Evolutionary conservation across 1,140 invertebrate genomes (phyloP), one percentile per base, ranked within the genome.

Genomic region (Sinonovacula constricta): DNA sequence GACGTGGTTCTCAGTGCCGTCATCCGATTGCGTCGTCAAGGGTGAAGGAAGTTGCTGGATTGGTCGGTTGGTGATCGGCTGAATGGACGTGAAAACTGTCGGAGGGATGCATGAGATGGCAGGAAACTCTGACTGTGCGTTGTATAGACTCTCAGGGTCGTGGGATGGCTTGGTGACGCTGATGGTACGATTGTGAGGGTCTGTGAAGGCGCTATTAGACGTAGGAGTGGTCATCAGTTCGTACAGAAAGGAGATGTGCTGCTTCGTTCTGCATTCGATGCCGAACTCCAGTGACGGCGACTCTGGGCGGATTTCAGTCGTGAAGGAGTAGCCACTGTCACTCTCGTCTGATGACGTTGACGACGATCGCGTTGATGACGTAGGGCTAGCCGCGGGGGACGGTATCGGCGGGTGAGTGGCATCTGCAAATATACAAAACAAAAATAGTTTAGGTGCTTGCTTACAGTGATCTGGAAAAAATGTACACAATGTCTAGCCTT

Each of bases 161-260:
- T 60, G 26, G 26, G 60, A 63, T 36, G 62, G 39, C 36, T 53
- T 45, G 31, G 57, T 45, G 30, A 69, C 56, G 75, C 70, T 66
- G 45, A 63, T 63, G n/a, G 74, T 10, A n/a, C 18, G 63, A 26
- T 57, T 30, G 28, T 34, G 26, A 33, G 28, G 62, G 65, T 78
- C 75, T 28, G 62, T 69, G 56, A 53, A 69, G 18, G 39, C 12
- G 1, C 57, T 30, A 1, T 39, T 53, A 2, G 72, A 10, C 54
- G 54, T 54, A 15, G 26, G 69, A 15, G 24, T 62, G 75, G 75
- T 69, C 75, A 78, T 78, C 34, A 78, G 59, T 22, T 78, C 75
- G 39, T 78, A 78, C 10, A 78, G 56, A 30, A 78, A 78, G 28
- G 75, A 78, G 28, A 78, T 69, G 36, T 78, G 75, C 39, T 78